phyloP scores from a whole-genome alignment of 1,140 invertebrate genomes.

The Drosophila equinoxialis region DNA sequence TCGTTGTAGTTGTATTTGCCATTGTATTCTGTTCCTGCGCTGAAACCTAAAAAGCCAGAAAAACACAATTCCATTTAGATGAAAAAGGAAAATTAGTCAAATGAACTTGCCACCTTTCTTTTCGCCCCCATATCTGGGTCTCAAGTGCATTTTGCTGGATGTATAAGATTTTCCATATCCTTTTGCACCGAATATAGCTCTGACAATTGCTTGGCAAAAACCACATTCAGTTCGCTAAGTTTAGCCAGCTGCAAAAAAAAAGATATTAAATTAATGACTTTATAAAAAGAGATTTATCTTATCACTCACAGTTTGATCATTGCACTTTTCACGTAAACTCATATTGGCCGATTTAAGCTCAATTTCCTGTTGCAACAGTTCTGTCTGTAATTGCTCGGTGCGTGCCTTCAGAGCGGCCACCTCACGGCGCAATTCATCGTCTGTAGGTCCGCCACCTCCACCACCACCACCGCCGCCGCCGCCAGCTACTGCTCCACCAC shows the following conservation, averaged over 20 bases:
- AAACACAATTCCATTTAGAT: neutral
- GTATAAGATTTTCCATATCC: slow-evolving; percentile 84
- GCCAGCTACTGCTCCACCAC: slow-evolving; percentile 41
- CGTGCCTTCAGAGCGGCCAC: slow-evolving; percentile 77
- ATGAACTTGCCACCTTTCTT: slow-evolving; percentile 60
- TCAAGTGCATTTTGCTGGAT: slow-evolving; percentile 82
- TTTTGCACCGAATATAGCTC: slow-evolving; percentile 84
- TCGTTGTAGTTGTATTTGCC: slow-evolving; percentile 66
- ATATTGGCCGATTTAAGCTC: slow-evolving; percentile 80
- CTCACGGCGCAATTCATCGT: slow-evolving; percentile 81
- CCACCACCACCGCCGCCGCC: slow-evolving; percentile 52
- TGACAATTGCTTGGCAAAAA: slow-evolving; percentile 75
- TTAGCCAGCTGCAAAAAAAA: slow-evolving; percentile 71
- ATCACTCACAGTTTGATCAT: slow-evolving; percentile 75
- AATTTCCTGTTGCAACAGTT: slow-evolving; percentile 78
- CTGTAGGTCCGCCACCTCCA: slow-evolving; percentile 44
- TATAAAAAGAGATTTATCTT: no score
- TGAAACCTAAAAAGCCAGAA: slow-evolving; percentile 61
- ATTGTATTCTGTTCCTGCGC: slow-evolving; percentile 75
- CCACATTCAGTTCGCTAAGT: slow-evolving; percentile 71
- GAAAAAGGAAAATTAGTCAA: neutral
- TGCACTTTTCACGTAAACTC: slow-evolving; percentile 79
- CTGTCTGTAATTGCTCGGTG: slow-evolving; percentile 76
- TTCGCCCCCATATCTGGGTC: slow-evolving; percentile 71
- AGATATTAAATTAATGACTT: no score